phyloP scores from a whole-genome alignment of 2,888 invertebrate genomes.

The Acheta domesticus region DNA sequence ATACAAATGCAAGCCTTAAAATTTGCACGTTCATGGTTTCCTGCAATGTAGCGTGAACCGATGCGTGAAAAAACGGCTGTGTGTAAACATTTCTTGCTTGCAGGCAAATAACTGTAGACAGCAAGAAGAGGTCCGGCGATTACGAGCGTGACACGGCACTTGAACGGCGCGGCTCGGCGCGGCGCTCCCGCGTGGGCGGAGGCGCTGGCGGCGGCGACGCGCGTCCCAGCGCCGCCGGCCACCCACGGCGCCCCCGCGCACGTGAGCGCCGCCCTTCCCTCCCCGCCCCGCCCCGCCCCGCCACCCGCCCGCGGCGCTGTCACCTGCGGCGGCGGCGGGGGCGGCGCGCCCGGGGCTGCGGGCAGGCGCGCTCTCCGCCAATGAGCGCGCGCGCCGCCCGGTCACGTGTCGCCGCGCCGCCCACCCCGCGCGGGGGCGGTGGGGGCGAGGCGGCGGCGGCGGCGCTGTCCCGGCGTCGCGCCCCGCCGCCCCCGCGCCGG shows the following conservation, averaged over 20 bases:
- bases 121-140: too few species aligned
- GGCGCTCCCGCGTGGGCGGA: background rate
- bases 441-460: background rate
- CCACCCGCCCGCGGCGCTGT: background rate
- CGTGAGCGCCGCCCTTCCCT: background rate
- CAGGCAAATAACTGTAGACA: too few species aligned
- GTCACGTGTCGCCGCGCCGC: slow-evolving; percentile 10
- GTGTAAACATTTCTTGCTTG: too few species aligned
- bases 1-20: too few species aligned
- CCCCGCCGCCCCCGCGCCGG: background rate
- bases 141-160: too few species aligned
- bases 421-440: background rate
- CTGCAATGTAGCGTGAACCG: too few species aligned
- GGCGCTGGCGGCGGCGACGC: background rate
- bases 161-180: too few species aligned
- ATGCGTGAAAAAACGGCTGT: too few species aligned
- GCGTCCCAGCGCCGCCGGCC: background rate
- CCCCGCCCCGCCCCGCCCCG: background rate
- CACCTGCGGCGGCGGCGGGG: background rate
- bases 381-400: background rate
- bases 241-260: background rate
- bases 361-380: too few species aligned
- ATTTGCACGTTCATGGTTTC: too few species aligned
- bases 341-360: background rate
- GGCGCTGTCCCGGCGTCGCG: slow-evolving; percentile 1